A percentile compares a stretch with the other conserved stretches of the same genome.
Evolutionary conservation across 2,888 invertebrate genomes (phyloP).

Genomic region (Phengaris arion): DNA sequence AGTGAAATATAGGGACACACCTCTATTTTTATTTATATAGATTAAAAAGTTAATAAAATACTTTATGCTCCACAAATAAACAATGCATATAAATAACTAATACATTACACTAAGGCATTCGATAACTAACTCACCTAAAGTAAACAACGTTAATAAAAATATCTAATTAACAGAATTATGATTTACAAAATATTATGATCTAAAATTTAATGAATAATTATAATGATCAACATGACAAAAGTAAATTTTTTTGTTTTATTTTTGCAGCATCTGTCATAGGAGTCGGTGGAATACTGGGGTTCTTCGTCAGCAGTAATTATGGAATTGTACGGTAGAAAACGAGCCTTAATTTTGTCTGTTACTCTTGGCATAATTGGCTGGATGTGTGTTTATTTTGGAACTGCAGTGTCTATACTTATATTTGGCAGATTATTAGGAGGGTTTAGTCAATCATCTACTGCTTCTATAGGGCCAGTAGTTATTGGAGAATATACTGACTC

Average conservation of each 20-base stretch:
- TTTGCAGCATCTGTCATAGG: not conserved
- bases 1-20: too few species aligned
- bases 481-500: not conserved
- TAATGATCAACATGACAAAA: too few species aligned
- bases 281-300: not conserved
- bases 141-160: too few species aligned
- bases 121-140: too few species aligned
- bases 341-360: not conserved
- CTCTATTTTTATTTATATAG: too few species aligned
- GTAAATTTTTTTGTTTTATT: not conserved
- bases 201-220: too few species aligned
- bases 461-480: not conserved
- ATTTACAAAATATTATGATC: too few species aligned
- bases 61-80: too few species aligned
- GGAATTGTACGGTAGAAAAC: conserved; percentile 4
- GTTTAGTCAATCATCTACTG: not conserved
- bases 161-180: too few species aligned
- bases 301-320: not conserved
- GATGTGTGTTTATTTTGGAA: not conserved
- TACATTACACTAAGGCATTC: too few species aligned
- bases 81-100: too few species aligned
- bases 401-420: not conserved
- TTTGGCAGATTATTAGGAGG: not conserved
- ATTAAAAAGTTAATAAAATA: too few species aligned
- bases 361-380: not conserved